Base-by-base conservation (phyloP, 2,888 invertebrate genomes). In the Zaprionus bogoriensis region DNA sequence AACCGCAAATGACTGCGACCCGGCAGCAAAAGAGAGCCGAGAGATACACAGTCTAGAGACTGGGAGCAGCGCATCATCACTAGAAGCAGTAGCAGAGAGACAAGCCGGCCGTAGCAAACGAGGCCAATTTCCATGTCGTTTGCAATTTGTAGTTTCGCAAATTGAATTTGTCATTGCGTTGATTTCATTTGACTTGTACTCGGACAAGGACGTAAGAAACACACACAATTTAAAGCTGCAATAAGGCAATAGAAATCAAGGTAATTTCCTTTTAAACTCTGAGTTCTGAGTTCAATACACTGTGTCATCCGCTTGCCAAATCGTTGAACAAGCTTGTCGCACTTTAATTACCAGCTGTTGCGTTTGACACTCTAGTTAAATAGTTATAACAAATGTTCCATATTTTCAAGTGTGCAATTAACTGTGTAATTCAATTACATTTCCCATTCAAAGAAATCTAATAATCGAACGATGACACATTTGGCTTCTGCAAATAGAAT, bases 231-330 rank as follows among this genome's bases (percentile, higher is more conserved):
- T 25, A 38, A 22, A 38, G n/a, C 9, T 9, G 17, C 36, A 27
- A 27, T 10, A 42, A 22, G 30, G 12, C 14, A 25, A 41, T 9
- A n/a, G 2, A 12, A 44, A 59, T 4, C 36, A 7, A 4, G 27
- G 23, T 46, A 28, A 39, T 41, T 27, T 25, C 22, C 1, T 28
- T 47, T 39, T 10, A 9, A 19, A 25, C 9, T 28, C 20, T 19
- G 9, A 4, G 30, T 36, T n/a, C 22, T n/a, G 30, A 9, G 71
- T 64, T 64, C 52, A 68, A 58, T 59, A 64, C 17, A 59, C 67
- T 52, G 7, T 36, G 14, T 14, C 14, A 32, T 32, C 14, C 2
- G 14, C 30, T 10, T 30, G n/a, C n/a, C 30, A n/a, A n/a, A n/a
- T n/a, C n/a, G n/a, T n/a, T n/a, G n/a, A n/a, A n/a, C n/a, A n/a